These are phyloP conservation scores for Cyrtonyx montezumae DNA, from an alignment of 2,113 vertebrate genomes.

Conservation along the genomic window DNA sequence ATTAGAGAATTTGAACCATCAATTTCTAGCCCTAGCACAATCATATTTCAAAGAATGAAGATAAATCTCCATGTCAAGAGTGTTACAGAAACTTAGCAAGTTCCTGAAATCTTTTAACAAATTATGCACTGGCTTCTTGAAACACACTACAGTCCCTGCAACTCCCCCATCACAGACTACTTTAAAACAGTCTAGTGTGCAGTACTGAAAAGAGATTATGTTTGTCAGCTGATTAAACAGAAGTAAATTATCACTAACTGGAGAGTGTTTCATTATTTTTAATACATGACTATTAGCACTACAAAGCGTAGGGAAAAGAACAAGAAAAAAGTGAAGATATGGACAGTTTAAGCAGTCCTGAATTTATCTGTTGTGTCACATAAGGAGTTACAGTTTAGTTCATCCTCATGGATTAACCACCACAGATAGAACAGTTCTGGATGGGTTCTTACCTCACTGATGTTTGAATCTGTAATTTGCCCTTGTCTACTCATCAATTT, in stretches of 20 bases:
- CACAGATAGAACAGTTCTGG: not conserved
- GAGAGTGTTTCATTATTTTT: not conserved
- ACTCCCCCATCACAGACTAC: not conserved
- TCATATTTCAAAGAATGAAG: not conserved
- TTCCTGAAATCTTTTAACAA: not conserved
- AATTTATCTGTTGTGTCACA: not conserved
- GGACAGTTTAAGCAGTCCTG: not conserved
- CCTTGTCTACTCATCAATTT: constrained; percentile 83
- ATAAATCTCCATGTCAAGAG: not conserved
- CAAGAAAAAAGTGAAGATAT: not conserved
- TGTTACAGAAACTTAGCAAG: not conserved
- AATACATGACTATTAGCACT: not conserved
- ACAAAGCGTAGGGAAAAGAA: not conserved
- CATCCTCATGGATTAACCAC: not conserved
- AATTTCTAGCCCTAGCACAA: not conserved
- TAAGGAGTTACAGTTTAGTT: not conserved
- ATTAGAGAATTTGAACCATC: not conserved
- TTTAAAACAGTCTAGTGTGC: not conserved
- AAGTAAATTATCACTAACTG: not conserved
- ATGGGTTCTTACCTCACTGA: constrained; percentile 81
- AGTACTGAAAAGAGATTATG: not conserved
- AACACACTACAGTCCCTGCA: not conserved
- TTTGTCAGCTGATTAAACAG: not conserved
- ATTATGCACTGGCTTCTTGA: not conserved
- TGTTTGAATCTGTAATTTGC: constrained; percentile 85